phyloP scores from a whole-genome alignment of 2,888 invertebrate genomes.

The Deroplatys truncata region DNA sequence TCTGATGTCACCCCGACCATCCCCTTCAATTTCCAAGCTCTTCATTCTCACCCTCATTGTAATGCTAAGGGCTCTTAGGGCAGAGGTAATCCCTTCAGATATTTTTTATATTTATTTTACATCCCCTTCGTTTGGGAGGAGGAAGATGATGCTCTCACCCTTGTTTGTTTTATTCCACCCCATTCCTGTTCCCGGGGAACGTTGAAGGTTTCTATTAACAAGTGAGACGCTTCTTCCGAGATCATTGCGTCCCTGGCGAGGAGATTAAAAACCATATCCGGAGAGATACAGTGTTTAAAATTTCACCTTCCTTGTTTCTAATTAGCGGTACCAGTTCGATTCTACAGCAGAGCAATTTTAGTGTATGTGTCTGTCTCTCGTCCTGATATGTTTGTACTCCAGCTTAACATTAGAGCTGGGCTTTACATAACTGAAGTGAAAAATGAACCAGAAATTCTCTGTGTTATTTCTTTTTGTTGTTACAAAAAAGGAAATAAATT shows the following conservation, averaged over 20 bases:
- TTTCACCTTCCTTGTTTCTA: not conserved
- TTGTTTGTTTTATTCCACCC: not conserved
- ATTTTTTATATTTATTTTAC: not conserved
- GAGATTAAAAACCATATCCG: not conserved
- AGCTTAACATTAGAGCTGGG: too few relatives aligned
- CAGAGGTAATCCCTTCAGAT: not conserved
- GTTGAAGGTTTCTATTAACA: not conserved
- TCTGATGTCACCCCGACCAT: not conserved
- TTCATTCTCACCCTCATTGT: not conserved
- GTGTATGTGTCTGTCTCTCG: too few relatives aligned
- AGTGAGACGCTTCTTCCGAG: not conserved
- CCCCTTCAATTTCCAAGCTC: not conserved
- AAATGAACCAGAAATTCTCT: too few relatives aligned
- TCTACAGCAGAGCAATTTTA: too few relatives aligned
- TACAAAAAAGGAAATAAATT: too few relatives aligned
- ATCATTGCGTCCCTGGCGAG: not conserved
- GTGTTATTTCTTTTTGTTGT: too few relatives aligned
- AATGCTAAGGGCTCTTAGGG: not conserved
- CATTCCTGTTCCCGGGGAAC: not conserved
- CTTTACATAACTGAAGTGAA: too few relatives aligned
- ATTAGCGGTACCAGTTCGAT: too few relatives aligned
- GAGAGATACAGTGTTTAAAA: not conserved
- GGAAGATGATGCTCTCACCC: not conserved
- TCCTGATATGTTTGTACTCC: too few relatives aligned
- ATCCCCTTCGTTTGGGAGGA: not conserved